Conservation (phyloP, 2,888 invertebrate genomes). For the Polydesmus complanatus region DNA sequence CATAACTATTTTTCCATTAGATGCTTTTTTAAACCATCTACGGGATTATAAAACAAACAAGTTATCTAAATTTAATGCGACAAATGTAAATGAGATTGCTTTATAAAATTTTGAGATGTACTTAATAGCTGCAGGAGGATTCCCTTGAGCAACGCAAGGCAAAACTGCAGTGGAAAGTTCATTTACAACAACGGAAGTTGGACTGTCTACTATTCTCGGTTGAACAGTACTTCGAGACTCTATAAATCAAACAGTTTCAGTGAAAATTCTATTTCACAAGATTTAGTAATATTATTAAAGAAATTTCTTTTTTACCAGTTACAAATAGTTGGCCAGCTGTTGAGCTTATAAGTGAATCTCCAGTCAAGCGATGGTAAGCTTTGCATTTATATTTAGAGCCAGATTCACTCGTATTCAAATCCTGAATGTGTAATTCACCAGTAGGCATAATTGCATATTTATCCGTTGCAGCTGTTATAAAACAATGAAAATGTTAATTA, state of each 20-base stretch:
- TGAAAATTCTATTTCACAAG: too few species aligned
- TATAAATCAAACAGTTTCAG: background rate
- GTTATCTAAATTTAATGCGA: background rate
- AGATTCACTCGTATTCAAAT: background rate
- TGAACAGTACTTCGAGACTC: slow-evolving; percentile 9
- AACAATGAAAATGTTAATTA: background rate
- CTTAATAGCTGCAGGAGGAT: slow-evolving; percentile 1
- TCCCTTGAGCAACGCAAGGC: slow-evolving; percentile 13
- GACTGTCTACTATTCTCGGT: slow-evolving; percentile 2
- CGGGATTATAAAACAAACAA: background rate
- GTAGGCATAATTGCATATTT: slow-evolving; percentile 11
- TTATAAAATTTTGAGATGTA: background rate
- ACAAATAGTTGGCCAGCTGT: slow-evolving; percentile 13
- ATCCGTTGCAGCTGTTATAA: slow-evolving; percentile 1
- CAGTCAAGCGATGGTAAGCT: slow-evolving; percentile 4
- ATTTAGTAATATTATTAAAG: too few species aligned
- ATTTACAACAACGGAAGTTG: background rate
- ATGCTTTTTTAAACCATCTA: slow-evolving; percentile 11
- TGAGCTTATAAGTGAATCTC: slow-evolving; percentile 4
- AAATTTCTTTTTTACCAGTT: too few species aligned
- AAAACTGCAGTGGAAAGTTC: background rate
- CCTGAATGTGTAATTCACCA: slow-evolving; percentile 12
- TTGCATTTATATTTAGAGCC: slow-evolving; percentile 13
- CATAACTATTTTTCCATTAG: background rate
- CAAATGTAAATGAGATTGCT: background rate